Conservation (phyloP, 1,140 invertebrate genomes). For the Bicyclus anynana region DNA sequence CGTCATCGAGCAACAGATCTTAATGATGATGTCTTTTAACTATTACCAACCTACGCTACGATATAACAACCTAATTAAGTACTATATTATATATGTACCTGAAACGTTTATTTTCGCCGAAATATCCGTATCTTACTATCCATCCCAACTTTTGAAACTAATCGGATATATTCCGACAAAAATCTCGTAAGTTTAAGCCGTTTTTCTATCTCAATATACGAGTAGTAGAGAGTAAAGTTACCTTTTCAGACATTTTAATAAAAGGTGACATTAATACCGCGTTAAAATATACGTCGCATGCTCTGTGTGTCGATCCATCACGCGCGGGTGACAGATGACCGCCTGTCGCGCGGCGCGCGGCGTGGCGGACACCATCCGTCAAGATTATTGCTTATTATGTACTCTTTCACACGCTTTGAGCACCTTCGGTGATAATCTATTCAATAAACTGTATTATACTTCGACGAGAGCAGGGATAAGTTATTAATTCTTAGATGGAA, state of each 20-base stretch:
- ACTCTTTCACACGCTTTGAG: constrained; percentile 10
- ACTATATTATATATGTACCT: too few species aligned
- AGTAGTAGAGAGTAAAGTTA: too few species aligned
- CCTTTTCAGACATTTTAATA: background rate
- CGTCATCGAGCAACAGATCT: too few species aligned
- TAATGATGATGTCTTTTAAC: too few species aligned
- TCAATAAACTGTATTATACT: background rate
- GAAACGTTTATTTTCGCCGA: too few species aligned
- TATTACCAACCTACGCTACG: too few species aligned
- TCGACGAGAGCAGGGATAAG: background rate
- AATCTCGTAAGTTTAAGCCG: too few species aligned
- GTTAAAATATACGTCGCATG: constrained; percentile 4
- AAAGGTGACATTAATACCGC: background rate
- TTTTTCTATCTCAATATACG: too few species aligned
- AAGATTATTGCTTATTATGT: constrained; percentile 34
- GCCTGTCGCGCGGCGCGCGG: background rate
- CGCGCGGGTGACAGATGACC: constrained; percentile 16
- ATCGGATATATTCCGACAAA: too few species aligned
- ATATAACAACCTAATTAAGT: too few species aligned
- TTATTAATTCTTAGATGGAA: background rate
- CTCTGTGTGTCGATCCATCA: constrained; percentile 30
- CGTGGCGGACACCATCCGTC: constrained; percentile 31
- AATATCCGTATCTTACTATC: too few species aligned
- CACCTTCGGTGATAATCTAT: constrained; percentile 10
- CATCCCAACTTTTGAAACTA: too few species aligned